Evolutionary conservation across 2,797 vertebrate species (phyloP).

Genomic region (Urocyon cinereoargenteus): DNA sequence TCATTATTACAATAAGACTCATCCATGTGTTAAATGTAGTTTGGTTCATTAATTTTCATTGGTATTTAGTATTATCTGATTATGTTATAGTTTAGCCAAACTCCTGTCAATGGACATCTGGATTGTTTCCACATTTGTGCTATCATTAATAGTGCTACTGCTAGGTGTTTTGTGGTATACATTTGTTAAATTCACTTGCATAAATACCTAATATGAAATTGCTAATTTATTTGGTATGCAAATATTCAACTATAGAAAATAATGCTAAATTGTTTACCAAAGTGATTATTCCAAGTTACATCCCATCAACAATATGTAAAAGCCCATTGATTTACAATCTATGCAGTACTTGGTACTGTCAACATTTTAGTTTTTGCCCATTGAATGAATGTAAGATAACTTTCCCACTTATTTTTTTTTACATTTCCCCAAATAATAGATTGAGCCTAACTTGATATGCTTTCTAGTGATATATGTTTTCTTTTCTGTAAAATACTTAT

Average conservation of each 20-base stretch:
- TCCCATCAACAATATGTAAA: neutral
- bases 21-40: neutral
- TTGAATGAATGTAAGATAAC: neutral
- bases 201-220: constrained; percentile 24
- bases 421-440: neutral
- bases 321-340: neutral
- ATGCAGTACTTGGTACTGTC: neutral
- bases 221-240: constrained; percentile 10
- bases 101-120: neutral
- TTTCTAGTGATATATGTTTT: neutral
- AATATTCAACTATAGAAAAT: constrained; percentile 40
- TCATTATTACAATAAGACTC: constrained; percentile 13
- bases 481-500: neutral
- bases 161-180: neutral
- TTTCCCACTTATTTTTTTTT: neutral
- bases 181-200: constrained; percentile 47
- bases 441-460: neutral
- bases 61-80: constrained; percentile 48
- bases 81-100: neutral
- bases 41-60: constrained; percentile 52
- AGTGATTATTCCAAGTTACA: constrained; percentile 35
- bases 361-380: neutral
- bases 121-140: constrained; percentile 15
- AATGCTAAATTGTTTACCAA: constrained; percentile 48
- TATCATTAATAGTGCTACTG: constrained; percentile 1